Base-by-base conservation (phyloP, 2,113 vertebrate species). In the Entelurus aequoreus region DNA sequence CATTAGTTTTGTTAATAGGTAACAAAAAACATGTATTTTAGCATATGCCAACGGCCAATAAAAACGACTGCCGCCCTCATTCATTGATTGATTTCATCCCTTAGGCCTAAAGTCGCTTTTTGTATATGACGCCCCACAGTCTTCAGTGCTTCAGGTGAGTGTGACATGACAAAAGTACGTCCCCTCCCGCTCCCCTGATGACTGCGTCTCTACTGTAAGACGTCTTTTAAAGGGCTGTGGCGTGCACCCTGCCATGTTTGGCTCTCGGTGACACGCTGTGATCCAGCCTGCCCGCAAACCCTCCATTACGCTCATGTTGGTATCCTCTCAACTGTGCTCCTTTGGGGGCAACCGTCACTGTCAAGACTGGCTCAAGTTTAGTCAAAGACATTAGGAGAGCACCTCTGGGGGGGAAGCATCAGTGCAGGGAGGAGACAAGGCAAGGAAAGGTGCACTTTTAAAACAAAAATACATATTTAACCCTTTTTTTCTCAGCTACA, bases 301-400 rank as follows among this genome's bases (percentile, higher is more conserved):
- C 69, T 82, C 81, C 81, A 81, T 84, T 81, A 84, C 78, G 68
- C 74, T 88, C 81, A 77, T 80, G 82, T 80, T 77, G 82, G 77
- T 82, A 69, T 81, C 75, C 76, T 88, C 82, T 84, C 83, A 81
- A 74, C 70, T 81, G 70, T 55, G 75, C 49, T 86, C 78, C 79
- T 80, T 75, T 77, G 76, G 81, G 80, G 81, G 77, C 42, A 12
- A 73, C 71, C 74, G 77, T 77, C 81, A 75, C 70, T 74, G 81
- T 79, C 79, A 81, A 78, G 76, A 73, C 74, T 73, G 74, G 80
- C 76, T 87, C 80, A 84, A 85, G 85, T 86, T 88, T 84, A 88
- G 86, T 87, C 84, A 83, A 86, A 84, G 79, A 86, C 83, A 85
- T 84, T 86, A 84, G 80, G 80, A 76, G 74, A 84, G 74, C 71